Evolutionary conservation across 1,140 invertebrate species (phyloP).

Genomic region (Drosophila baimaii): DNA sequence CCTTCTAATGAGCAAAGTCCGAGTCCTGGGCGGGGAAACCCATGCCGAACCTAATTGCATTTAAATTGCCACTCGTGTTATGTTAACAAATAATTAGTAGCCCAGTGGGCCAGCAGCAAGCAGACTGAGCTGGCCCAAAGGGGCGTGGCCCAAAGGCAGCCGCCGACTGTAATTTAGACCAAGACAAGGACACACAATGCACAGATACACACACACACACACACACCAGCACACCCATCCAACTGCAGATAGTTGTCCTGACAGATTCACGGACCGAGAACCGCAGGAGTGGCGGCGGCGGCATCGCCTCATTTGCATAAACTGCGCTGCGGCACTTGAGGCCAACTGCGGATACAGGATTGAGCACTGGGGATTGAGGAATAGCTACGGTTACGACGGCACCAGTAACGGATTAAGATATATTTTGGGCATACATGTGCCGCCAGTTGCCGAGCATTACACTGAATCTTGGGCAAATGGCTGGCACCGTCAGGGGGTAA

Average conservation of each 20-base stretch:
- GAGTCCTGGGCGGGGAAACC: conserved; percentile 24
- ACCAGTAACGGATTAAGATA: conserved; percentile 28
- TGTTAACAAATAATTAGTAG: conserved; percentile 82
- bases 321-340: conserved; percentile 40
- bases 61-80: conserved; percentile 82
- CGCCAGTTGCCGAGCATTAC: not conserved
- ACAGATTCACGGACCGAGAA: conserved; percentile 23
- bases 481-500: conserved; percentile 7
- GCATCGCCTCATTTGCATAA: conserved; percentile 67
- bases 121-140: conserved; percentile 37
- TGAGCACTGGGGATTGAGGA: conserved; percentile 29
- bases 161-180: conserved; percentile 47
- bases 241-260: conserved; percentile 22
- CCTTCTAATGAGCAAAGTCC: conserved; percentile 63
- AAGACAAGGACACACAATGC: conserved; percentile 64
- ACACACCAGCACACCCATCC: not conserved
- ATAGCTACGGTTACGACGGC: conserved; percentile 14
- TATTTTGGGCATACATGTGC: conserved; percentile 10
- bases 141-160: conserved; percentile 30
- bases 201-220: conserved; percentile 24
- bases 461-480: conserved; percentile 2
- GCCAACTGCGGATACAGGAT: conserved; percentile 29
- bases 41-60: conserved; percentile 73
- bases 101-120: conserved; percentile 67
- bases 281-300: conserved; percentile 47